Conservation (phyloP, 92 coral and sea anemone genomes). For the Palythoa caribaeorum region DNA sequence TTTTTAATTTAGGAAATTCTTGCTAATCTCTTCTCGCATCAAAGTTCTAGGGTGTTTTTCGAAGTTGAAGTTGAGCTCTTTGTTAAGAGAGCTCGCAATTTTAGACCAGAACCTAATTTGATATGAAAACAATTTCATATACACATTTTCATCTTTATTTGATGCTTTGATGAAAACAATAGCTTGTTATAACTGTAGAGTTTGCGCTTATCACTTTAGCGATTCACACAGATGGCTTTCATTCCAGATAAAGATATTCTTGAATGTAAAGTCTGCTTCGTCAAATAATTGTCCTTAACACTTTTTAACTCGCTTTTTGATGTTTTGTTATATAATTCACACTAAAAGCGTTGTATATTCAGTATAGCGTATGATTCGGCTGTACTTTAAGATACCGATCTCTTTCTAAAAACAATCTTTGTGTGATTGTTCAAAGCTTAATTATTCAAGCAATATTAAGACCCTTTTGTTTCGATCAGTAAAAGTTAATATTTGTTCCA, state of each 20-base stretch:
- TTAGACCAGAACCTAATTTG: constrained; percentile 15
- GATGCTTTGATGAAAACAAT: constrained; percentile 24
- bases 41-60: neutral
- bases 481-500: constrained; percentile 18
- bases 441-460: constrained; percentile 30
- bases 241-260: neutral
- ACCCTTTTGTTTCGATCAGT: constrained; percentile 23
- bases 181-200: constrained; percentile 20
- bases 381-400: neutral
- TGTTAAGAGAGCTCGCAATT: neutral
- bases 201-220: neutral
- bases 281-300: neutral
- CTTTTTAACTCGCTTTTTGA: too few relatives aligned
- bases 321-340: too few relatives aligned
- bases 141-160: constrained; percentile 24
- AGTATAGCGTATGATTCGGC: neutral
- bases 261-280: neutral
- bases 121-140: constrained; percentile 44
- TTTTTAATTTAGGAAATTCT: neutral
- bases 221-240: neutral
- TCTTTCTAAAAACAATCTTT: neutral
- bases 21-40: neutral
- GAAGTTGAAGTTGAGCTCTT: neutral
- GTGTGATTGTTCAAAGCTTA: constrained; percentile 17
- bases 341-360: neutral